phyloP scores from a whole-genome alignment of 2,888 invertebrate genomes.

The Halictus ligatus region DNA sequence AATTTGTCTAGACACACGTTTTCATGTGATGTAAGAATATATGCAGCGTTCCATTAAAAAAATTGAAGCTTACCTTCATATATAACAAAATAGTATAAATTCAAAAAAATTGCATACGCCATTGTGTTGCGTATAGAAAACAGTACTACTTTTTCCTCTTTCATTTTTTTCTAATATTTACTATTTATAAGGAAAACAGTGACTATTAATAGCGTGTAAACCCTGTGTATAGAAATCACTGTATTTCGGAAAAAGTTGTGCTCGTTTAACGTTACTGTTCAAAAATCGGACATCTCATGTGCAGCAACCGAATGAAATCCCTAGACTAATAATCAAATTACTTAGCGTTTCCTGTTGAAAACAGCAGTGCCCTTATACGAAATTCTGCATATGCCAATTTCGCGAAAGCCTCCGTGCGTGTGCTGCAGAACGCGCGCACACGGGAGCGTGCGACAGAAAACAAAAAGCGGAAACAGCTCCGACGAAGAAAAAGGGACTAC shows the following conservation, averaged over 20 bases:
- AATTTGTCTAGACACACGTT: too few species aligned
- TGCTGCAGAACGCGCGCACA: not conserved
- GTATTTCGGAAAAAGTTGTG: not conserved
- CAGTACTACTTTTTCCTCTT: too few species aligned
- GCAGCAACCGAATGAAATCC: not conserved
- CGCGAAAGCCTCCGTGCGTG: not conserved
- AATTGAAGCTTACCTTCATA: too few species aligned
- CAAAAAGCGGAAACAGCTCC: constrained; percentile 7
- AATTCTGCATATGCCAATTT: not conserved
- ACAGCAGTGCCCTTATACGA: not conserved
- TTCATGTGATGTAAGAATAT: too few species aligned
- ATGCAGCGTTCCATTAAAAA: too few species aligned
- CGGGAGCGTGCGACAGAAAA: constrained; percentile 15
- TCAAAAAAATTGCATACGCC: too few species aligned
- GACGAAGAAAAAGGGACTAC: constrained; percentile 11
- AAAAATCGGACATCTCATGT: not conserved
- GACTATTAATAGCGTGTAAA: too few species aligned
- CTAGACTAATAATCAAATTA: not conserved
- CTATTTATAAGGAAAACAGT: too few species aligned
- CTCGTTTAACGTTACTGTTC: not conserved
- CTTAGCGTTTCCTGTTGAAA: not conserved
- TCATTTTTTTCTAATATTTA: too few species aligned
- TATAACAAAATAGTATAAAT: too few species aligned
- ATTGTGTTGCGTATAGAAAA: too few species aligned
- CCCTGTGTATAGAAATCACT: too few species aligned